These are phyloP conservation scores for Torymus tubicola DNA, from an alignment of 2,888 invertebrate species.

Conservation along the genomic window DNA sequence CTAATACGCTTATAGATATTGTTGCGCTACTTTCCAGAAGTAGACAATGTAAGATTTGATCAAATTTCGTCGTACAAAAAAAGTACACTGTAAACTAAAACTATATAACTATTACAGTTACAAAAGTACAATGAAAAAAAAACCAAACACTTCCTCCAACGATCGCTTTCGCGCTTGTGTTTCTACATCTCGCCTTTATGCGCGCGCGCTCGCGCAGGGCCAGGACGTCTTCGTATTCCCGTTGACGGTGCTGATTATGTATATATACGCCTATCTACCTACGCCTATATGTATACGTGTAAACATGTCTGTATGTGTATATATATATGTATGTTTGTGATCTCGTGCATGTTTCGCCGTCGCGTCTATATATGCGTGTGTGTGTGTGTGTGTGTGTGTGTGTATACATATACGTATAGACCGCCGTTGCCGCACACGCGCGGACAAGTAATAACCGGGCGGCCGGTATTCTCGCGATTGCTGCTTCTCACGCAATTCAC, in stretches of 20 bases:
- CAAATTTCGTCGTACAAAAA: no score
- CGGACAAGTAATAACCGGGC: conserved; percentile 62
- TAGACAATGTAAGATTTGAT: no score
- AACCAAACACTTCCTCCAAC: conserved; percentile 43
- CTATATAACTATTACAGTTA: neutral
- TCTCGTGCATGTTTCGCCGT: no score
- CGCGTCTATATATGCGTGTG: neutral
- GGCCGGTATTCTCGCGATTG: conserved; percentile 58
- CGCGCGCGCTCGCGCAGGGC: conserved; percentile 4
- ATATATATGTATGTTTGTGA: neutral
- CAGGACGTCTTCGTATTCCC: conserved; percentile 25
- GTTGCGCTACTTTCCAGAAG: no score
- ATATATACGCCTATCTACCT: no score
- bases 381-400: neutral
- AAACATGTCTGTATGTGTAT: neutral
- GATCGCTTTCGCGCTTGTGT: conserved; percentile 32
- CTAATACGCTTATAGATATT: no score
- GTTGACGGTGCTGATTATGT: conserved; percentile 6
- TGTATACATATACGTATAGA: conserved; percentile 26
- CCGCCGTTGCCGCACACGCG: neutral
- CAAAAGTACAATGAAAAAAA: conserved; percentile 17
- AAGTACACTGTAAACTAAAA: neutral
- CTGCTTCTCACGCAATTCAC: conserved; percentile 62
- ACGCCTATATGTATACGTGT: neutral
- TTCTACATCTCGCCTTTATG: conserved; percentile 15